Percentiles rank a stretch among this genome's conserved stretches.
phyloP scores from a whole-genome alignment of 2,888 invertebrate genomes.

The Automeris io region DNA sequence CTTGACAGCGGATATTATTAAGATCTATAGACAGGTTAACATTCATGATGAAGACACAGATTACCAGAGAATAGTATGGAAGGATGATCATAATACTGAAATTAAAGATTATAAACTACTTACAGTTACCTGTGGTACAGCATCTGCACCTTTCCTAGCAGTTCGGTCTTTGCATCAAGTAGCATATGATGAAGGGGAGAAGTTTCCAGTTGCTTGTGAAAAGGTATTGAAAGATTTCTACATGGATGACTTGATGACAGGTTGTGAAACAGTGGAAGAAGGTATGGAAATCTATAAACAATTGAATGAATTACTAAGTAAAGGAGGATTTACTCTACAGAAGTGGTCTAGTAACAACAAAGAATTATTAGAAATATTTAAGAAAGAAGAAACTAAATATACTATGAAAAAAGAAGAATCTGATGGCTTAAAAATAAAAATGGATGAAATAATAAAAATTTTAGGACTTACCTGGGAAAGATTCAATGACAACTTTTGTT shows the following conservation, averaged over 20 bases:
- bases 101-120: constrained; percentile 9
- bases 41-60: constrained; percentile 15
- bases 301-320: constrained; percentile 7
- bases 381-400: background rate
- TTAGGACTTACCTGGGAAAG: constrained; percentile 3
- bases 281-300: constrained; percentile 4
- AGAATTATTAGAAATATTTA: background rate
- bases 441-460: constrained; percentile 5
- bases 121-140: constrained; percentile 16
- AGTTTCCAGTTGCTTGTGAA: constrained; percentile 5
- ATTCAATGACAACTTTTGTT: constrained; percentile 11
- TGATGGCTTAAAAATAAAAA: constrained; percentile 7
- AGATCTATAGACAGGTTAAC: constrained; percentile 25
- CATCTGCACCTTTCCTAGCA: constrained; percentile 14
- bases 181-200: constrained; percentile 12
- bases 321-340: constrained; percentile 4
- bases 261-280: constrained; percentile 4
- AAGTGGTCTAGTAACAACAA: constrained; percentile 6
- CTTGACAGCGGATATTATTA: constrained; percentile 19
- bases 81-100: constrained; percentile 2
- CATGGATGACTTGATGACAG: constrained; percentile 7
- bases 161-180: constrained; percentile 13
- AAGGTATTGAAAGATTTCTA: constrained; percentile 8
- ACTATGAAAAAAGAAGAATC: background rate
- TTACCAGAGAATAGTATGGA: constrained; percentile 14